Base-by-base conservation (phyloP, 2,113 vertebrate genomes). In the Garra rufa region DNA sequence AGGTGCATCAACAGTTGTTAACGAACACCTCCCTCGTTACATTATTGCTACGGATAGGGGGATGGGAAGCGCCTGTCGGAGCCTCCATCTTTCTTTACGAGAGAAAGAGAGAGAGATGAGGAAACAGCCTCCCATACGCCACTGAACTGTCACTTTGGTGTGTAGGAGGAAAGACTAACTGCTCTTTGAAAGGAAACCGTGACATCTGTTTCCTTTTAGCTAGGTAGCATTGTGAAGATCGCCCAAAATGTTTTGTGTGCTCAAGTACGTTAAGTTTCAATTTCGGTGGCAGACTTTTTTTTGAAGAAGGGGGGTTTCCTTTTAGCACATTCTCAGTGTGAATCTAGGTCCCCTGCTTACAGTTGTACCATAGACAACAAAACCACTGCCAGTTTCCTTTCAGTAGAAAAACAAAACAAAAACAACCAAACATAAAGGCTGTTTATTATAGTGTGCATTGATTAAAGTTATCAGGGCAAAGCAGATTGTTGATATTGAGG, bases 1-100 rank as follows among this genome's bases (percentile, higher is more conserved):
- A 85, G 84, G 83, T 88, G 83, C 81, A 73, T 70, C 79, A 78
- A 71, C 85, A 83, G 87, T 88, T 83, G 86, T 50, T 85, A 85
- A 85, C 81, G 84, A 71, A 83, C 76, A 76, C 75, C 84, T 67
- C 75, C n/a, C 38, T 9, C 41, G 3, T 67, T 83, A 77, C 67
- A 43, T 24, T 67, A 81, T 28, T 52, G 6, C 21, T 48, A 59
- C 48, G 13, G 11, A 44, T 83, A n/a, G 81, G 87, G 81, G 84
- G 87, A 83, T 19, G 84, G 81, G 81, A 76, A 59, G 26, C 13
- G 10, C 21, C 43, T 77, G 77, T 61, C 15, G 30, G 52, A 6
- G 43, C 43, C 65, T 41, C n/a, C 3, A n/a, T 55, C 28, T 69
- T 69, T 65, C 44, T 77, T 74, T 34, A 61, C 24, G 30, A 55